Evolutionary conservation across 92 coral and sea anemone genomes (phyloP).

Genomic region (Plumapathes pennacea): DNA sequence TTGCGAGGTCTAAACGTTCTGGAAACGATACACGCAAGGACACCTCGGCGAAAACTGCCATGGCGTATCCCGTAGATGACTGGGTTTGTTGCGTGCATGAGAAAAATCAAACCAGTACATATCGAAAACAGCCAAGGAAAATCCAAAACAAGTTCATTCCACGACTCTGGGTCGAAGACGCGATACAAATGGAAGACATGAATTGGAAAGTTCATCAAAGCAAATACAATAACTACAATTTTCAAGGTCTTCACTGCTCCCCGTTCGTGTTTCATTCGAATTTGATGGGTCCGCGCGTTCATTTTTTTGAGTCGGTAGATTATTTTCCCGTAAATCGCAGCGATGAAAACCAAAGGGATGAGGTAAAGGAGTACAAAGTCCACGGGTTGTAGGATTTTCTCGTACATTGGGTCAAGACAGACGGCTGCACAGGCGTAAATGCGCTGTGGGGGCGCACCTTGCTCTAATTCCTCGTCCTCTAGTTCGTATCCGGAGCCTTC

Average conservation of each 20-base stretch:
- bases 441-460: not conserved
- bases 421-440: conserved; percentile 39
- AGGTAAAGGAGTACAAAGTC: conserved; percentile 45
- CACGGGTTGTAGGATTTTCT: conserved; percentile 59
- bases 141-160: conserved; percentile 22
- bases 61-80: conserved; percentile 57
- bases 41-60: no score
- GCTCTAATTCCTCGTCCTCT: not conserved
- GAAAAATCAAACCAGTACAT: conserved; percentile 40
- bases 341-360: conserved; percentile 28
- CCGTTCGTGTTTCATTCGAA: conserved; percentile 21
- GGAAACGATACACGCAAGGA: no score
- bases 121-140: conserved; percentile 59
- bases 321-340: conserved; percentile 47
- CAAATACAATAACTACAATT: conserved; percentile 41
- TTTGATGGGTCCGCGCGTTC: conserved; percentile 29
- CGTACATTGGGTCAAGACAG: conserved; percentile 54
- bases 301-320: conserved; percentile 37
- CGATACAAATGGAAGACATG: conserved; percentile 53
- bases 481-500: not conserved
- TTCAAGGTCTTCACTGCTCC: conserved; percentile 26
- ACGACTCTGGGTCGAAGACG: conserved; percentile 38
- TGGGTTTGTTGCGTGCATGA: conserved; percentile 54
- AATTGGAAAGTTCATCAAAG: conserved; percentile 52
- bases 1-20: no score